Percentiles rank a stretch among this genome's conserved stretches.
Conservation (phyloP, 30 jellyfish, hydroid and myxozoan species). For the Kudoa iwatai region DNA sequence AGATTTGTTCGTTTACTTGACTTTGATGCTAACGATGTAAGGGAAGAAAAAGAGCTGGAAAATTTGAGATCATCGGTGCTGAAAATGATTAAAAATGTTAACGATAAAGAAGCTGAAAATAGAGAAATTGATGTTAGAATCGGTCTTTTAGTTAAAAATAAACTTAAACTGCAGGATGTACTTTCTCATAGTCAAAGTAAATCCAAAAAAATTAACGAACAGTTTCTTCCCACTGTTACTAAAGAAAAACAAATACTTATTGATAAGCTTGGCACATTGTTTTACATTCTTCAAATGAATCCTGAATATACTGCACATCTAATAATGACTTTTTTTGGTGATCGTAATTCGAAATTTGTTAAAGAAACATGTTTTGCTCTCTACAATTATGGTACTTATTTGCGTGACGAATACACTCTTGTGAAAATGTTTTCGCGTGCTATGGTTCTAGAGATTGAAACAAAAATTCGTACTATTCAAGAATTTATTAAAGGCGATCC, state of each 20-base stretch:
- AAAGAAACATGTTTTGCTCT: slow-evolving; percentile 46
- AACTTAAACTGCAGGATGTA: slow-evolving; percentile 69
- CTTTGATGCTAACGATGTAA: too few species aligned
- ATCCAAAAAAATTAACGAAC: too few species aligned
- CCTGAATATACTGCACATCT: slow-evolving; percentile 66
- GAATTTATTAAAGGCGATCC: neutral
- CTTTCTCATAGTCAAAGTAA: too few species aligned
- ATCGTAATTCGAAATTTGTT: slow-evolving; percentile 65
- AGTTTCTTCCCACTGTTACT: neutral
- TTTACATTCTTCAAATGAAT: slow-evolving; percentile 55
- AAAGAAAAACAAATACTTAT: slow-evolving; percentile 33
- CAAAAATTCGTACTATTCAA: neutral
- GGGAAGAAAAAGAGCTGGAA: too few species aligned
- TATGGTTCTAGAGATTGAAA: neutral
- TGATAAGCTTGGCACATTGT: slow-evolving; percentile 7
- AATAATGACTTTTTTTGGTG: slow-evolving; percentile 48
- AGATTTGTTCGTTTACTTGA: too few species aligned
- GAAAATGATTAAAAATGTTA: too few species aligned
- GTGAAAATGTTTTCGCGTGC: slow-evolving; percentile 3
- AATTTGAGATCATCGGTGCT: too few species aligned
- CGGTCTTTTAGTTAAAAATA: slow-evolving; percentile 55
- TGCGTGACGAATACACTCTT: slow-evolving; percentile 63
- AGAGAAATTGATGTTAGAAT: slow-evolving; percentile 61
- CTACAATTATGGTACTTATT: slow-evolving; percentile 56
- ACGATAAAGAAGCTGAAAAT: too few species aligned